Base-by-base conservation (phyloP, 2,113 vertebrate species). In the Triplophysa dalaica region DNA sequence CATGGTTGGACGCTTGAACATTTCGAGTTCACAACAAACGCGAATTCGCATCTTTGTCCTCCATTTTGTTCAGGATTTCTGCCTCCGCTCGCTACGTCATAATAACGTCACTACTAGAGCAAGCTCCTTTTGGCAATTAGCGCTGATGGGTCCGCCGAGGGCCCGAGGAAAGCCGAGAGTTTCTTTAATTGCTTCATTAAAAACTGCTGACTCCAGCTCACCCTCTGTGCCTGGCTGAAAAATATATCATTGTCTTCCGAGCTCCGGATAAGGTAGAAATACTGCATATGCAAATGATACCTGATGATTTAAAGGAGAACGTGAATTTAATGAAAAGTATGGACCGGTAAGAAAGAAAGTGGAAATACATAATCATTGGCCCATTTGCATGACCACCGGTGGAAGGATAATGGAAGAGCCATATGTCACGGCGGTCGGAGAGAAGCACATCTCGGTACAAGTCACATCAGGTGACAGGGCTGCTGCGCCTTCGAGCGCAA, bases 181-280 rank as follows among this genome's bases (percentile, higher is more conserved):
- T 74, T 67, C 79, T 68, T 60, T 81, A 81, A 81, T 75, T 81
- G 70, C 62, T 67, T 75, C 62, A 81, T 75, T 75, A 75, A 50
- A 65, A 67, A 26, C n/a, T 65, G 41, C 62, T 73, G 33, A 24
- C 65, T 65, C 43, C 16, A 72, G 33, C 33, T 38, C 24, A 72
- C 43, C 13, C 26, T 62, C 45, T 74, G 24, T 67, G 22, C 45
- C 61, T 67, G 58, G 38, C 38, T 60, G 63, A 67, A 21, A 74
- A 33, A 45, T 52, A 24, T 19, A 16, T 66, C 50, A 54, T 45
- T 74, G 68, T 43, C 33, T 67, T 41, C 60, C 7, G 19, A 43
- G 60, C 60, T 65, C 43, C 1, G 38, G 60, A 62, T 16, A 2
- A 16, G 61, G 58, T 54, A 63, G n/a, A 74, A 61, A 74, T 74